Conservation (phyloP, 2,797 vertebrate genomes). For the Pipistrellus nathusii region DNA sequence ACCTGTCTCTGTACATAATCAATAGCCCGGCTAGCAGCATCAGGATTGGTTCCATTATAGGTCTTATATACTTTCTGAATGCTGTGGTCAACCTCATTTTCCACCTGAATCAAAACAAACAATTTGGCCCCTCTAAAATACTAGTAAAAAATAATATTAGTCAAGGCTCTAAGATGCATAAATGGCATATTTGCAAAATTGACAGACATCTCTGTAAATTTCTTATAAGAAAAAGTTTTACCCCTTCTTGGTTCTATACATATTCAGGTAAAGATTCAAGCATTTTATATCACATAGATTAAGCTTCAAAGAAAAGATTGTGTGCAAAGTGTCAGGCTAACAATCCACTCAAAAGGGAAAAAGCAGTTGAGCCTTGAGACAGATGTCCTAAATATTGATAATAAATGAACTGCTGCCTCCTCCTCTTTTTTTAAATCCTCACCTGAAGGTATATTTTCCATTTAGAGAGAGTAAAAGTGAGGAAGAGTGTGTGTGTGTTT, state of each 20-base stretch:
- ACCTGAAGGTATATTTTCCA: not conserved
- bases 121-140: constrained; percentile 38
- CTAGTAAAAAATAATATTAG: constrained; percentile 8
- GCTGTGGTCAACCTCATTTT: constrained; percentile 96
- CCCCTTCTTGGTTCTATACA: not conserved
- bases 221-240: not conserved
- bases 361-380: not conserved
- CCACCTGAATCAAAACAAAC: constrained; percentile 90
- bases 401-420: not conserved
- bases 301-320: not conserved
- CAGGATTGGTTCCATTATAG: constrained; percentile 96
- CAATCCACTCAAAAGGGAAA: not conserved
- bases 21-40: constrained; percentile 97
- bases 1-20: constrained; percentile 99
- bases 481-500: too few relatives aligned
- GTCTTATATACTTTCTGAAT: constrained; percentile 96
- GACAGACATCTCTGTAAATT: not conserved
- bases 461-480: not conserved
- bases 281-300: not conserved
- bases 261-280: constrained; percentile 23
- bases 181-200: not conserved
- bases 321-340: not conserved
- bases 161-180: constrained; percentile 2
- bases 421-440: not conserved
- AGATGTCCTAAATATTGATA: not conserved